Evolutionary conservation across 2,888 invertebrate genomes (phyloP).

Genomic region (Seladonia tumulorum): DNA sequence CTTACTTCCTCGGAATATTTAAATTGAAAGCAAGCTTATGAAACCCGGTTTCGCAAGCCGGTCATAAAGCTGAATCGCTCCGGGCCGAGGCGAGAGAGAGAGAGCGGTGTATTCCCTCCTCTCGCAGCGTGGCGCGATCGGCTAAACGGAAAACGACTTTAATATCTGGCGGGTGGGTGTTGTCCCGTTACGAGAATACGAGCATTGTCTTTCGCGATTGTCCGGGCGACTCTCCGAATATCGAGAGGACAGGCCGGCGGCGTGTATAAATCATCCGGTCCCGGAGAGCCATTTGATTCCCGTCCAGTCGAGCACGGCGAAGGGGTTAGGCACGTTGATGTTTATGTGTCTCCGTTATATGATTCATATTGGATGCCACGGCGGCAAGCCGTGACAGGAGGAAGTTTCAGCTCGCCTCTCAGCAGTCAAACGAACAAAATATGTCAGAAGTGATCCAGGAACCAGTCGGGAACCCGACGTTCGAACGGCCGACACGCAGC

Average conservation of each 20-base stretch:
- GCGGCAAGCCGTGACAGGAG: slow-evolving; percentile 38
- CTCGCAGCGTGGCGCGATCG: neutral
- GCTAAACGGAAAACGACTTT: slow-evolving; percentile 16
- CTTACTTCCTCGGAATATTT: slow-evolving; percentile 40
- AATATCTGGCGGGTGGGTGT: slow-evolving; percentile 27
- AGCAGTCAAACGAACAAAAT: slow-evolving; percentile 51
- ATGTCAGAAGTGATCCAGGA: slow-evolving; percentile 64
- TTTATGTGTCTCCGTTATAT: slow-evolving; percentile 64
- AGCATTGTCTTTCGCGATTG: slow-evolving; percentile 37
- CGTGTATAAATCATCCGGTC: slow-evolving; percentile 32
- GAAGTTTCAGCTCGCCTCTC: slow-evolving; percentile 41
- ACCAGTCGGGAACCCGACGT: slow-evolving; percentile 52
- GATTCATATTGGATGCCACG: slow-evolving; percentile 61
- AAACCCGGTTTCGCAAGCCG: slow-evolving; percentile 32
- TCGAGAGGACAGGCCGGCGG: slow-evolving; percentile 36
- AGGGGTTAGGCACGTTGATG: slow-evolving; percentile 51
- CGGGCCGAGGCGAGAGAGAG: neutral
- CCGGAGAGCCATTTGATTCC: slow-evolving; percentile 36
- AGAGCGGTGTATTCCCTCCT: neutral
- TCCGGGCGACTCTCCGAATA: slow-evolving; percentile 32
- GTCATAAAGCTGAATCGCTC: slow-evolving; percentile 27
- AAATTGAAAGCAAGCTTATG: slow-evolving; percentile 36
- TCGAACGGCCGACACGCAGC: slow-evolving; percentile 39
- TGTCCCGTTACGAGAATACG: slow-evolving; percentile 18
- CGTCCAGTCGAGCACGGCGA: slow-evolving; percentile 27